Evolutionary conservation across 2,797 vertebrate genomes (phyloP).

Genomic region (Spatula versicolor): DNA sequence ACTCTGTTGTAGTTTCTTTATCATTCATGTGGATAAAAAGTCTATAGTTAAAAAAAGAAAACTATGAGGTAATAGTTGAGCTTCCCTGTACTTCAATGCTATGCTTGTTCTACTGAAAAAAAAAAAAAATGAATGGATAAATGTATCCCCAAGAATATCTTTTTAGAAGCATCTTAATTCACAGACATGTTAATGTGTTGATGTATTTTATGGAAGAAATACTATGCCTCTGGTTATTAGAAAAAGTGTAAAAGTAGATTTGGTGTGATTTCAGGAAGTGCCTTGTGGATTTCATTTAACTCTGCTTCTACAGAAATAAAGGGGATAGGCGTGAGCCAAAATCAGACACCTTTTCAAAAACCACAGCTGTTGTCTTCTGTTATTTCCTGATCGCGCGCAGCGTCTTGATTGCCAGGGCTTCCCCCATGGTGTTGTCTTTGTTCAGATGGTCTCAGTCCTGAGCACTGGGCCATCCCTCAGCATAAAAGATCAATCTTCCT

Average conservation of each 20-base stretch:
- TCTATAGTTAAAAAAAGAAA: constrained; percentile 87
- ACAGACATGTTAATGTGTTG: constrained; percentile 11
- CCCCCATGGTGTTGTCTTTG: background rate
- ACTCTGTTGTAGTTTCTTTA: constrained; percentile 99
- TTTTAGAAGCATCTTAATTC: constrained; percentile 42
- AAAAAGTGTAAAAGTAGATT: background rate
- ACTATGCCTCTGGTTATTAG: constrained; percentile 43
- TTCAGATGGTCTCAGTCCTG: background rate
- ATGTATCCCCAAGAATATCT: background rate
- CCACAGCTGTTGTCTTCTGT: fast-evolving
- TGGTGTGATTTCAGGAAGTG: background rate
- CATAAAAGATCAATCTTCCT: fast-evolving
- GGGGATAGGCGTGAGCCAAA: background rate
- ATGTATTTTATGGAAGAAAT: constrained; percentile 22
- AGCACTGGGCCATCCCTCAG: background rate
- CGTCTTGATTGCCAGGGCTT: background rate
- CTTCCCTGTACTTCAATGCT: constrained; percentile 72
- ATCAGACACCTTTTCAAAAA: background rate
- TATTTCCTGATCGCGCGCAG: background rate
- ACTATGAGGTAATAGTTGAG: constrained; percentile 74
- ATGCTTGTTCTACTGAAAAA: constrained; percentile 9
- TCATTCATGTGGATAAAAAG: constrained; percentile 97
- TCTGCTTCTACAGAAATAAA: background rate
- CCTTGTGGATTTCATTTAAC: background rate
- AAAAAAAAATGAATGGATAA: background rate